Base-by-base conservation (phyloP, 2,113 vertebrate genomes). In the Aegithalos caudatus region DNA sequence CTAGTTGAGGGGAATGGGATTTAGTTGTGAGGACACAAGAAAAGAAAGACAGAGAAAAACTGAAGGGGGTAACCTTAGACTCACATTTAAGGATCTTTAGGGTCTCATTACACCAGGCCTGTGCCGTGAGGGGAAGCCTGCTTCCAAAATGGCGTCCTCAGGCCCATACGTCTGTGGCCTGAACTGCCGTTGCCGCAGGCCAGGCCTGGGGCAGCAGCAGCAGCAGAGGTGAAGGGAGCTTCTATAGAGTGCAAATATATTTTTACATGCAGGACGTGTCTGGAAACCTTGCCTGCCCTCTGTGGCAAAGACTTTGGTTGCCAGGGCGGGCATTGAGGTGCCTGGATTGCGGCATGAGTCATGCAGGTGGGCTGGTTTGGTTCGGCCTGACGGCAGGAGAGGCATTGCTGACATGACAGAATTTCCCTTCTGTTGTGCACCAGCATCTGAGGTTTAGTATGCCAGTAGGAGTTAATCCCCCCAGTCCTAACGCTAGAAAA, bases 191-290 rank as follows among this genome's bases (percentile, higher is more conserved):
- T 27, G 16, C 9, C 37, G 58, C 37, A 61, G 65, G 47, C 60
- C 44, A 45, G 35, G 38, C 35, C 37, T 0, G 0, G 23, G 47
- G n/a, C 37, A 33, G 60, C 1, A 40, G 60, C 1, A 40, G 33
- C 47, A 85, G 28, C 38, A 57, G 14, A 71, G 25, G 20, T 1
- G 0, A 76, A 42, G 25, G 27, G 44, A 12, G 3, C 7, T 51
- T 44, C 24, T 51, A 2, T 27, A 44, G 33, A 50, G 51, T 23
- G 7, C 14, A 58, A 66, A 17, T 24, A 27, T 17, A 31, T 44
- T 35, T 67, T 56, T 29, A 56, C 35, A 3, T 48, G n/a, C 42
- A 88, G 38, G 47, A 53, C 4, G 1, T 19, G 12, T 51, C 42
- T 66, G 66, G 47, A 70, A 92, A 74, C 42, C 24, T 57, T 67